Conservation (phyloP, 2,797 vertebrate genomes). For the Nyctalus aviator region DNA sequence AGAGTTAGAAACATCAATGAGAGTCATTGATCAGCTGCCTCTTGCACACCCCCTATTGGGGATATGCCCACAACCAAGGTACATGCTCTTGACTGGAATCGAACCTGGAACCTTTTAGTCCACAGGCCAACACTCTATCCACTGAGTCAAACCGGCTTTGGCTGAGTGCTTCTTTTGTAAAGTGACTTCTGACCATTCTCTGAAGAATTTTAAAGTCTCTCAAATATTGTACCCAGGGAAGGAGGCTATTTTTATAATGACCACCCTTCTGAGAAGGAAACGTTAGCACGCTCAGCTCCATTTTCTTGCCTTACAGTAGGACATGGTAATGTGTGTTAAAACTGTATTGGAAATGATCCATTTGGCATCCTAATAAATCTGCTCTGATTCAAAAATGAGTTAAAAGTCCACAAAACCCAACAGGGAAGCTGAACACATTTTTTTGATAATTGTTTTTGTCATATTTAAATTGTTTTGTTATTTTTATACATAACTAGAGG, state of each 20-base stretch:
- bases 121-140: too few relatives aligned
- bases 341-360: slow-evolving; percentile 72
- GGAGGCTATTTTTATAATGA: slow-evolving; percentile 69
- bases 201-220: slow-evolving; percentile 74
- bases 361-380: slow-evolving; percentile 76
- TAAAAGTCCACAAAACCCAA: slow-evolving; percentile 70
- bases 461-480: background rate
- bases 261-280: slow-evolving; percentile 64
- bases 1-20: too few relatives aligned
- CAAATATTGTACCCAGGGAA: slow-evolving; percentile 63
- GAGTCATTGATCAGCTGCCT: too few relatives aligned
- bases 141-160: too few relatives aligned
- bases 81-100: too few relatives aligned
- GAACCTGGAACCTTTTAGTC: too few relatives aligned
- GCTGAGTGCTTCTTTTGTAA: slow-evolving; percentile 68
- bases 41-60: too few relatives aligned
- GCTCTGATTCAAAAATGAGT: slow-evolving; percentile 76
- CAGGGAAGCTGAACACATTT: background rate
- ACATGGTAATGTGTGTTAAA: slow-evolving; percentile 71
- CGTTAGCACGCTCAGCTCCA: slow-evolving; percentile 74
- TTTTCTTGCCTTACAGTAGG: slow-evolving; percentile 66
- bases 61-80: too few relatives aligned
- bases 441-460: slow-evolving; percentile 49
- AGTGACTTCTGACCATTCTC: slow-evolving; percentile 66
- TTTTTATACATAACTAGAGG: background rate